A percentile compares a stretch with the other conserved stretches of the same genome.
phyloP scores from a whole-genome alignment of 2,113 vertebrate genomes.

The Canis aureus region DNA sequence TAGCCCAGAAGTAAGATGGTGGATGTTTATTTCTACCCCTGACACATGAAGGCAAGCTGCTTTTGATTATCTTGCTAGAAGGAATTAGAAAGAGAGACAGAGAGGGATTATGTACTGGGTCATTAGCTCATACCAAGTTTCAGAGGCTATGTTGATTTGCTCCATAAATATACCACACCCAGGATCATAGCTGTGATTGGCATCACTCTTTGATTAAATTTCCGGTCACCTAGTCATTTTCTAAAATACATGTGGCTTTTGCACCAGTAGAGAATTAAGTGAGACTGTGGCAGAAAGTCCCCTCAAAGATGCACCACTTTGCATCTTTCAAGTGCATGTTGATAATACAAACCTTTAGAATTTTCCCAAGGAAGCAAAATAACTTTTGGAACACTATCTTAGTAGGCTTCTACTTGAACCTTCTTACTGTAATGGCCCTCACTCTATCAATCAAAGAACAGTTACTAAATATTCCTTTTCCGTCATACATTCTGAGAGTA shows the following conservation, averaged over 20 bases:
- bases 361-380: background rate
- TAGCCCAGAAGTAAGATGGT: background rate
- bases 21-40: background rate
- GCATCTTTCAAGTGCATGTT: background rate
- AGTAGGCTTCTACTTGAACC: background rate
- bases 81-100: background rate
- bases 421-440: background rate
- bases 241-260: background rate
- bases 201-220: background rate
- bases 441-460: background rate
- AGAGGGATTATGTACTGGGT: background rate
- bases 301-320: background rate
- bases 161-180: background rate
- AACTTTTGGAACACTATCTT: background rate
- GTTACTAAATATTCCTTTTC: background rate
- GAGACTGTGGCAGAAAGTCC: background rate
- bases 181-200: background rate
- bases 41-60: background rate
- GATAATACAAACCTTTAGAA: background rate
- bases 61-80: background rate
- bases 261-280: background rate
- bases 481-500: background rate
- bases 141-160: background rate
- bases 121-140: background rate
- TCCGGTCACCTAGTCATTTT: background rate